phyloP scores from a whole-genome alignment of 2,113 vertebrate species.

The Trachemys scripta region DNA sequence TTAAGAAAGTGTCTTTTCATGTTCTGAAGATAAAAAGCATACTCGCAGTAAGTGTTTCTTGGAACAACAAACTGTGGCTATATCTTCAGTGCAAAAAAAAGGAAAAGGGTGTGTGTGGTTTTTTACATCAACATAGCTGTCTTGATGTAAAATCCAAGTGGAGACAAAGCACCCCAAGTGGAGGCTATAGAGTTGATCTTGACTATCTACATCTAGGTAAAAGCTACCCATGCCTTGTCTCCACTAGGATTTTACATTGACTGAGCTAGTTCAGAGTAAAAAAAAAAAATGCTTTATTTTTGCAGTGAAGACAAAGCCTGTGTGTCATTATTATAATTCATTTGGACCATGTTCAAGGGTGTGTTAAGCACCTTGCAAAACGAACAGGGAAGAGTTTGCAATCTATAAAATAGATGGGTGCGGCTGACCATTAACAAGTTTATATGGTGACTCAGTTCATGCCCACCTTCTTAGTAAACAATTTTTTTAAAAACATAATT shows the following conservation, averaged over 20 bases:
- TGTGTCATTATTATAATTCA: background rate
- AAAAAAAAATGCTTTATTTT: background rate
- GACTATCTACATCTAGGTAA: background rate
- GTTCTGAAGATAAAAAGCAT: background rate
- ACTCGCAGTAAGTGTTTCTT: background rate
- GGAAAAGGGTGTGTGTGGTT: background rate
- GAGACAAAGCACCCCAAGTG: background rate
- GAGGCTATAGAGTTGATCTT: background rate
- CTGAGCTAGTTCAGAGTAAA: background rate
- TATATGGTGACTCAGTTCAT: conserved; percentile 49
- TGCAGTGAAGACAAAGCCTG: background rate
- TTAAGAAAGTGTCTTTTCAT: background rate
- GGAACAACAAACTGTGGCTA: rapidly evolving
- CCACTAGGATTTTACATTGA: background rate
- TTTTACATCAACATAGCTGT: background rate
- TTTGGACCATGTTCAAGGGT: background rate
- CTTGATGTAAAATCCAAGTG: background rate
- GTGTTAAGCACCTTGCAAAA: background rate
- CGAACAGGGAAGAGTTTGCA: background rate
- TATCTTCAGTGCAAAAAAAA: rapidly evolving
- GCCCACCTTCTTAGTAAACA: background rate
- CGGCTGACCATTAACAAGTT: background rate
- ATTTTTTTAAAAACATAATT: background rate
- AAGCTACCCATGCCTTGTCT: background rate
- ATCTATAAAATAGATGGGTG: background rate